phyloP scores from a whole-genome alignment of 2,113 vertebrate species.

The Origma solitaria region DNA sequence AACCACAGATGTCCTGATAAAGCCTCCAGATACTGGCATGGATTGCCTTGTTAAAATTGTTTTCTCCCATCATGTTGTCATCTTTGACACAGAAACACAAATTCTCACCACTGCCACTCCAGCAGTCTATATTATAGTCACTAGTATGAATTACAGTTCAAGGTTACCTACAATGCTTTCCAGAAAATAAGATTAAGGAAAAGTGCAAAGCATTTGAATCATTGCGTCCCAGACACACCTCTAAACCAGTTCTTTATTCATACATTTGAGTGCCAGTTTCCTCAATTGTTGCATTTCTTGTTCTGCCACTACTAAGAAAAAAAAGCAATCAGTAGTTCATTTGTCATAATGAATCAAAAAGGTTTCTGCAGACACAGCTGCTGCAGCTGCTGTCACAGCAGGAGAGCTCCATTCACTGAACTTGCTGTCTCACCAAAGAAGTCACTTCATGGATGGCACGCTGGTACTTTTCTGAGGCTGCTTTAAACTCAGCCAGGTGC shows the following conservation, averaged over 20 bases:
- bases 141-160: background rate
- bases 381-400: background rate
- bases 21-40: background rate
- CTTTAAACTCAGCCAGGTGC: conserved; percentile 72
- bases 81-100: background rate
- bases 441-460: conserved; percentile 63
- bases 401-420: conserved; percentile 19
- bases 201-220: background rate
- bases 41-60: background rate
- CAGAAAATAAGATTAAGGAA: background rate
- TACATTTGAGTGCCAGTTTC: background rate
- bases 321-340: background rate
- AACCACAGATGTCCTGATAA: background rate
- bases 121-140: background rate
- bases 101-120: background rate
- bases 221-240: background rate
- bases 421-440: conserved; percentile 57
- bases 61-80: background rate
- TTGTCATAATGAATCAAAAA: background rate
- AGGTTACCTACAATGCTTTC: background rate
- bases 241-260: background rate
- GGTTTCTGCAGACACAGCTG: background rate
- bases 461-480: conserved; percentile 72
- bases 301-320: background rate
- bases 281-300: background rate